Conservation (phyloP, 2,113 vertebrate species). For the Gavialis gangeticus region DNA sequence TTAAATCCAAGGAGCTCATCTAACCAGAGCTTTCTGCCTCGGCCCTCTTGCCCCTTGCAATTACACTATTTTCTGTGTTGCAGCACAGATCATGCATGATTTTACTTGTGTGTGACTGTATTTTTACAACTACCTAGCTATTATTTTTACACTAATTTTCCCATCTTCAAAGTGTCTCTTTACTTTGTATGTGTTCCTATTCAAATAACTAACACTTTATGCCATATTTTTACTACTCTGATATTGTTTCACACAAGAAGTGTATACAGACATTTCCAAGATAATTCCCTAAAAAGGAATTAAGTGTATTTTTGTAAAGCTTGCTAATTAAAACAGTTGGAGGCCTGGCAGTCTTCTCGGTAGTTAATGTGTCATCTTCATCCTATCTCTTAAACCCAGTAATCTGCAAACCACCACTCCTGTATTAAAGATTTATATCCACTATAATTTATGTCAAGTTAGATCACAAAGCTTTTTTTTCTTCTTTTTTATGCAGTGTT, state of each 20-base stretch:
- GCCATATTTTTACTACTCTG: not conserved
- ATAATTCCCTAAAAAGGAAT: slow-evolving; percentile 19
- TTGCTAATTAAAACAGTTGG: slow-evolving; percentile 23
- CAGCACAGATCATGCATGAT: not conserved
- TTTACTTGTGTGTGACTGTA: slow-evolving; percentile 14
- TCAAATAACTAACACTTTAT: slow-evolving; percentile 35
- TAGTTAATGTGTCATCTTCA: slow-evolving; percentile 63
- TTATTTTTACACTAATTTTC: slow-evolving; percentile 42
- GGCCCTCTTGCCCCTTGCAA: not conserved
- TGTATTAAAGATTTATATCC: slow-evolving; percentile 71
- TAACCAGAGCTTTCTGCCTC: not conserved
- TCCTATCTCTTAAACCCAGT: slow-evolving; percentile 68
- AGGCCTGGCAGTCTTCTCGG: slow-evolving; percentile 23
- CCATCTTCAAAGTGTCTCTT: not conserved
- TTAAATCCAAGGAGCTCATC: not conserved
- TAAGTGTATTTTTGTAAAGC: not conserved
- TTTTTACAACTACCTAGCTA: slow-evolving; percentile 4
- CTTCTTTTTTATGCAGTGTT: slow-evolving; percentile 64
- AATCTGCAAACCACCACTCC: slow-evolving; percentile 68
- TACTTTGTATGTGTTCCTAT: not conserved
- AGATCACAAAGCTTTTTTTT: slow-evolving; percentile 48
- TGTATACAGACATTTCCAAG: slow-evolving; percentile 16
- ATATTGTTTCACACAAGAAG: not conserved
- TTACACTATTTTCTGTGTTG: not conserved
- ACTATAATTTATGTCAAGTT: slow-evolving; percentile 80